These are phyloP conservation scores for Drosophila kuntzei DNA, from an alignment of 2,888 invertebrate species.

Conservation along the genomic window DNA sequence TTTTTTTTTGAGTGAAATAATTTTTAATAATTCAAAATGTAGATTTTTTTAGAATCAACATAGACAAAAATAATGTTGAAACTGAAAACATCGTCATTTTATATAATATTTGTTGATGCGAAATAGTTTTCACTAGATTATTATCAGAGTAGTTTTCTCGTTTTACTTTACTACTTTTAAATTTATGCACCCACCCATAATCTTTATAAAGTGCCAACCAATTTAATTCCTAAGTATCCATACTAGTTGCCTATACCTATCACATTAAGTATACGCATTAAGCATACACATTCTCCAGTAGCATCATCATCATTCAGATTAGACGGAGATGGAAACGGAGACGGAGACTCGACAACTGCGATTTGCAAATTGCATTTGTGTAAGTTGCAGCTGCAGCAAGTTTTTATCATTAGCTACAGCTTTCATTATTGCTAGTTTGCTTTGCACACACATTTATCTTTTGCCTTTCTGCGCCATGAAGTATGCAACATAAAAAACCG, in stretches of 20 bases:
- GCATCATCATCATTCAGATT: conserved; percentile 31
- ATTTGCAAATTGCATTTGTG: conserved; percentile 27
- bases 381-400: conserved; percentile 47
- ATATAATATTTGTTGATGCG: background rate
- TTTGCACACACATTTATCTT: conserved; percentile 38
- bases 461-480: conserved; percentile 50
- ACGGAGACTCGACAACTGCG: conserved; percentile 4
- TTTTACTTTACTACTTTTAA: background rate
- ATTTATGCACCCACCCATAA: background rate
- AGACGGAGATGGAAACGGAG: background rate
- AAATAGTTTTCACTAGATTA: background rate
- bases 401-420: conserved; percentile 39
- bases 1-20: too few relatives aligned
- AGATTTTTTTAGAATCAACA: background rate
- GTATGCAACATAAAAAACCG: conserved; percentile 68
- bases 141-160: background rate
- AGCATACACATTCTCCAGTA: conserved; percentile 2
- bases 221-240: background rate
- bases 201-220: background rate
- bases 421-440: conserved; percentile 50
- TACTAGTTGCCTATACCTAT: background rate
- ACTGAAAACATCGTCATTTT: background rate
- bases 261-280: conserved; percentile 17
- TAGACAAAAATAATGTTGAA: background rate
- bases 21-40: too few relatives aligned